Evolutionary conservation across 2,797 vertebrate species (phyloP), one percentile per base, ranked within the genome.

Genomic region (Carapus acus): DNA sequence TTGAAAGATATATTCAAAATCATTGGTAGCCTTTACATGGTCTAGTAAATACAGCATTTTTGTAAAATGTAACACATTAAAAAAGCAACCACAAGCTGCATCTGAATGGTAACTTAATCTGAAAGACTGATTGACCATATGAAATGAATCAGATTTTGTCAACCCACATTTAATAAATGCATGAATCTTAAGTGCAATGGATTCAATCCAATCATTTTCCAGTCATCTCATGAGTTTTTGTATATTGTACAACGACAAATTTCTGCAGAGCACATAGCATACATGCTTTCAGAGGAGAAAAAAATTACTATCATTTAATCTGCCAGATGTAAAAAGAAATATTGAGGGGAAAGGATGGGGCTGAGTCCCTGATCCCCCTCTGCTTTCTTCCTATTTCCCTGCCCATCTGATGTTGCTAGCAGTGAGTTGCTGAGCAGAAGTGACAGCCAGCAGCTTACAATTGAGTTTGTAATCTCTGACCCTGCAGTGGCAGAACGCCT

Each of bases 391-490:
- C 55, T 65, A 70, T 57, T 76, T 74, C 70, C 56, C 71, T 66
- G 62, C 56, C 54, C 54, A 33, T 74, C 64, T 58, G 69, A 77
- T 67, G 67, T 74, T 46, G 52, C 77, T 44, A 36, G 69, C 70
- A 83, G 76, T 76, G 84, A 80, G 80, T 77, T 78, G 78, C 79
- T 78, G 76, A 81, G 76, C 79, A 76, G 75, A 82, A 69, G 67
- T 70, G 69, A 78, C 65, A 78, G 64, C 72, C 65, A 59, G 63
- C 71, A 65, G 65, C 83, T 69, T 58, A 81, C 72, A 77, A 83
- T 58, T 71, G 74, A 82, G 79, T 82, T 81, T 81, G 77, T 83
- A 86, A 83, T 81, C 81, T 80, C 66, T 84, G 80, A 82, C 76
- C 76, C 73, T 56, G 76, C 65, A 67, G 62, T 73, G 58, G 71